These are phyloP conservation scores for Tenthredo livida DNA, from an alignment of 2,888 invertebrate genomes.

Conservation along the genomic window DNA sequence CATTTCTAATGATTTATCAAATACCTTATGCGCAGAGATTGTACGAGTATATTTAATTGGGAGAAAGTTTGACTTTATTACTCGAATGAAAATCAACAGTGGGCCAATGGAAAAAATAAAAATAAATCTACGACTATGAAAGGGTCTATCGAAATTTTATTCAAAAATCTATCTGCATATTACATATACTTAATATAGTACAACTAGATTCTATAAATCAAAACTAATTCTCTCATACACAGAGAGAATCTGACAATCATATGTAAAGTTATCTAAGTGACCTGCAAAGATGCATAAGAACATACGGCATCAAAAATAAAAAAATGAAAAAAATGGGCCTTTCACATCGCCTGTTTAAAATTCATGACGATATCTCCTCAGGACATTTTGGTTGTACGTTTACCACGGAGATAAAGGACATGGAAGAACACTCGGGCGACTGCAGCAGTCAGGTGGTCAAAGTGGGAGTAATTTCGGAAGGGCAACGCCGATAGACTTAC, in stretches of 20 bases:
- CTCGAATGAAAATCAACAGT: background rate
- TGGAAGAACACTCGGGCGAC: background rate
- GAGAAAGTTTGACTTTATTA: slow-evolving; percentile 18
- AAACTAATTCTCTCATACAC: background rate
- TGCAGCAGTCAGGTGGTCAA: slow-evolving; percentile 31
- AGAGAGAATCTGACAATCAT: background rate
- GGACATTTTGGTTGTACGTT: slow-evolving; percentile 55
- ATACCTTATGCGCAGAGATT: background rate
- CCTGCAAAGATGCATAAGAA: background rate
- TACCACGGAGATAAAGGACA: slow-evolving; percentile 58
- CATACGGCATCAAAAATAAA: background rate
- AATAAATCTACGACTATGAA: background rate
- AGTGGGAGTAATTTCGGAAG: slow-evolving; percentile 45
- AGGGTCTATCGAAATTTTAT: background rate
- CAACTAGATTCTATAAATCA: background rate
- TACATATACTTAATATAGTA: too few species aligned
- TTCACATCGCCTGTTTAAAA: slow-evolving; percentile 53
- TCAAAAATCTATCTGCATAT: background rate
- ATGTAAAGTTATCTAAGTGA: background rate
- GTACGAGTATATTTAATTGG: background rate
- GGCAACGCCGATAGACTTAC: slow-evolving; percentile 59
- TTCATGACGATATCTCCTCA: slow-evolving; percentile 53
- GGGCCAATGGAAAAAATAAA: too few species aligned
- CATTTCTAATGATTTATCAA: slow-evolving; percentile 22
- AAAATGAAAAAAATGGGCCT: background rate